Conservation (phyloP, 1,140 invertebrate genomes). For the Chionoecetes opilio region DNA sequence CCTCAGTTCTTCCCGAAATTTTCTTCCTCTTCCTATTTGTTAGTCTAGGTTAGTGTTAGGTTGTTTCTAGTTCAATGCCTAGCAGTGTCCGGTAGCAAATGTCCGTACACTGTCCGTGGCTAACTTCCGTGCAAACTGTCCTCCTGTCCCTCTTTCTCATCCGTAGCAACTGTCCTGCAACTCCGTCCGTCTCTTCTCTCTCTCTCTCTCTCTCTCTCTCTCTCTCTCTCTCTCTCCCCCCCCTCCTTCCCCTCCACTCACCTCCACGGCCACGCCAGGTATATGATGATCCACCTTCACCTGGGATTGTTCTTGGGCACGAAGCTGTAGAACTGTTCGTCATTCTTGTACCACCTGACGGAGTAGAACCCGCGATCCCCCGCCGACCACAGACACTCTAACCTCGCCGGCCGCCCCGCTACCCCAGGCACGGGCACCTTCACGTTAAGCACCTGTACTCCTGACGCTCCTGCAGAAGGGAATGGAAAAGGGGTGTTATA, state of each 20-base stretch:
- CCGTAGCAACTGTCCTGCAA: too few relatives aligned
- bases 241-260: too few relatives aligned
- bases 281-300: constrained; percentile 65
- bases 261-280: constrained; percentile 5
- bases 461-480: not conserved
- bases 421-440: constrained; percentile 55
- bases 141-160: too few relatives aligned
- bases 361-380: constrained; percentile 65
- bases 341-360: constrained; percentile 72
- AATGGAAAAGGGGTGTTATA: not conserved
- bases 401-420: not conserved
- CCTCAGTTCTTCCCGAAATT: too few relatives aligned
- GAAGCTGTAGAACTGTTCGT: constrained; percentile 74
- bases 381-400: constrained; percentile 49
- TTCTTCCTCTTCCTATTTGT: too few relatives aligned
- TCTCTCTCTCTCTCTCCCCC: not conserved
- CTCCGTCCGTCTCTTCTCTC: too few relatives aligned
- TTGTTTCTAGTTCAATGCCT: too few relatives aligned
- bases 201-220: too few relatives aligned
- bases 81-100: too few relatives aligned
- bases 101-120: too few relatives aligned
- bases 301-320: constrained; percentile 57
- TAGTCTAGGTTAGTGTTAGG: too few relatives aligned
- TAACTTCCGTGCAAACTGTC: too few relatives aligned
- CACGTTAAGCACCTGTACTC: constrained; percentile 46